These are phyloP conservation scores for Diglossa brunneiventris DNA, from an alignment of 2,113 vertebrate genomes.

Conservation along the genomic window DNA sequence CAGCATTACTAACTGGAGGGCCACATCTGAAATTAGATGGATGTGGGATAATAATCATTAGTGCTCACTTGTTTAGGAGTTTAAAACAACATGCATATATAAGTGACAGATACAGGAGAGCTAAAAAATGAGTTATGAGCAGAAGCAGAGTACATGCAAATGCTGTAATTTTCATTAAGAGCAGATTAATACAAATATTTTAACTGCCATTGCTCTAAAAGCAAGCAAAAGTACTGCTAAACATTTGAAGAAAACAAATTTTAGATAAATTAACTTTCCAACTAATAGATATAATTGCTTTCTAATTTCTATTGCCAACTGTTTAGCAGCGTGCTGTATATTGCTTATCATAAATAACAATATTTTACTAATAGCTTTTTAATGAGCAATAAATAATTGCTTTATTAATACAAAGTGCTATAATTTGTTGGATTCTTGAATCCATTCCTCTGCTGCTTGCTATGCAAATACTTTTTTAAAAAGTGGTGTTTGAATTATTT, in stretches of 20 bases:
- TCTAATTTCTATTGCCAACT: constrained; percentile 52
- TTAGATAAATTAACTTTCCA: neutral
- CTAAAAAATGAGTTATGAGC: neutral
- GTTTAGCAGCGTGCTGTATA: constrained; percentile 31
- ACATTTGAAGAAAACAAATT: neutral
- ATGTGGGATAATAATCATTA: neutral
- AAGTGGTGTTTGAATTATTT: neutral
- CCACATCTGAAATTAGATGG: neutral
- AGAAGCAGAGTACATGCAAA: neutral
- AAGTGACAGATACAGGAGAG: neutral
- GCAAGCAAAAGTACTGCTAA: neutral
- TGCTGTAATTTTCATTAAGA: neutral
- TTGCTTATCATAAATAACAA: constrained; percentile 58
- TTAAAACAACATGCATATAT: neutral
- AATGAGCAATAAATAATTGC: constrained; percentile 66
- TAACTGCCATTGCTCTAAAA: neutral
- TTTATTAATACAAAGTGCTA: constrained; percentile 55
- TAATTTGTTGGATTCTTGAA: constrained; percentile 19
- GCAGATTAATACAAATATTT: neutral
- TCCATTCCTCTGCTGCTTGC: neutral
- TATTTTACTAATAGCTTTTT: constrained; percentile 67
- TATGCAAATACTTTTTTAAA: neutral
- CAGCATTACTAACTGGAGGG: neutral
- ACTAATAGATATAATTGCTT: constrained; percentile 40
- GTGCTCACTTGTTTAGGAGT: neutral